Evolutionary conservation across 2,797 vertebrate genomes (phyloP).

Genomic region (Caiman crocodilus): DNA sequence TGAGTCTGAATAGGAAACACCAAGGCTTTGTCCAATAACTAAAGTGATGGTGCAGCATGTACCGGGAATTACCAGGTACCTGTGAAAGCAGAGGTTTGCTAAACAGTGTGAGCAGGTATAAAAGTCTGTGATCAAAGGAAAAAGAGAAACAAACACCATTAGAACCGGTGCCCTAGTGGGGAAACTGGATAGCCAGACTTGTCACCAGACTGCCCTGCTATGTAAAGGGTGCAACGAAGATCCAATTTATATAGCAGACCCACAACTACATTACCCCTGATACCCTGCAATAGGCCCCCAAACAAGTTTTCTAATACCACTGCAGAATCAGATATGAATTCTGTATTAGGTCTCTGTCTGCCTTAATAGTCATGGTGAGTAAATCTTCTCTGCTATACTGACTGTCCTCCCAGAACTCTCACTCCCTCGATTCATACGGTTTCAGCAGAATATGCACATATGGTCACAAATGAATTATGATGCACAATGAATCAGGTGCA

Average conservation of each 20-base stretch:
- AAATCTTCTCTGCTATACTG: not conserved
- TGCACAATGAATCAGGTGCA: not conserved
- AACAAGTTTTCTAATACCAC: rapidly evolving
- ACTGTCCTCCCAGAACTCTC: not conserved
- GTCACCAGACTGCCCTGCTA: not conserved
- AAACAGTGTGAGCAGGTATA: not conserved
- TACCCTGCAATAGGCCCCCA: rapidly evolving
- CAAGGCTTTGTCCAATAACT: not conserved
- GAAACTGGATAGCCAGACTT: rapidly evolving
- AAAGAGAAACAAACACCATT: not conserved
- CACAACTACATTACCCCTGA: rapidly evolving
- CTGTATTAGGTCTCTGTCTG: not conserved
- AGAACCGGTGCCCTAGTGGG: rapidly evolving
- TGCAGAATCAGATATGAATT: not conserved
- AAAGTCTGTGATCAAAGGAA: not conserved
- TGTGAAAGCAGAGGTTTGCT: not conserved
- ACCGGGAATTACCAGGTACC: not conserved
- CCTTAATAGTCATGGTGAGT: rapidly evolving
- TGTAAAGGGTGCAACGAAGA: not conserved
- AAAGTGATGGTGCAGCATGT: not conserved
- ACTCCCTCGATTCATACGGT: not conserved
- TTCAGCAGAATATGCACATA: not conserved
- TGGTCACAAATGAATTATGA: not conserved
- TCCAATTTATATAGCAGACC: rapidly evolving
- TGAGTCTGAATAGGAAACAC: not conserved